Evolutionary conservation across 1,140 invertebrate genomes (phyloP).

Genomic region (Danaus plexippus): DNA sequence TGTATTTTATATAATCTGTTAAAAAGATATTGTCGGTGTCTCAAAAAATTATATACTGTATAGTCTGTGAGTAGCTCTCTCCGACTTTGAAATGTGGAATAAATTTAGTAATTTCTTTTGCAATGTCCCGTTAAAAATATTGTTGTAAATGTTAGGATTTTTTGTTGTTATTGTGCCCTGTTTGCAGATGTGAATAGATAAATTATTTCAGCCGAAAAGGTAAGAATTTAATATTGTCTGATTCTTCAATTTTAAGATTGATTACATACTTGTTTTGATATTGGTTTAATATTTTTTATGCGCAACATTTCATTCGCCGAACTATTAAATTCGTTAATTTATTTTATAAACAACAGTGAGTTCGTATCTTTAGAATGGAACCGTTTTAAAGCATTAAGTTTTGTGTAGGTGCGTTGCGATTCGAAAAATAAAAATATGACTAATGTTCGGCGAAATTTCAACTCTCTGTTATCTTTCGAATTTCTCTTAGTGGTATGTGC

Average conservation of each 20-base stretch:
- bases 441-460: too few relatives aligned
- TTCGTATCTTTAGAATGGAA: too few relatives aligned
- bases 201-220: constrained; percentile 11
- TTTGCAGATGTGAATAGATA: constrained; percentile 5
- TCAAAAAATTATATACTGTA: too few relatives aligned
- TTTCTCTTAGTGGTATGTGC: constrained; percentile 29
- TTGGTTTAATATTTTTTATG: constrained; percentile 8
- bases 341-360: too few relatives aligned
- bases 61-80: constrained; percentile 19
- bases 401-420: constrained; percentile 34
- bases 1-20: too few relatives aligned
- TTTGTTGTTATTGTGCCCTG: constrained; percentile 18
- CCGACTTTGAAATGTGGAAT: constrained; percentile 35
- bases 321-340: too few relatives aligned
- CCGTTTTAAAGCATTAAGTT: neutral
- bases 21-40: too few relatives aligned
- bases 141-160: constrained; percentile 32
- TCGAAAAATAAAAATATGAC: too few relatives aligned
- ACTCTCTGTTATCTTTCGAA: constrained; percentile 4
- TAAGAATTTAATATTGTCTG: constrained; percentile 12
- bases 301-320: too few relatives aligned
- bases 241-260: constrained; percentile 13
- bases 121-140: constrained; percentile 33
- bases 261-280: constrained; percentile 13
- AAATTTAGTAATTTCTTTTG: constrained; percentile 31